Evolutionary conservation across 2,113 vertebrate species (phyloP).

Genomic region (Microtus richardsoni): DNA sequence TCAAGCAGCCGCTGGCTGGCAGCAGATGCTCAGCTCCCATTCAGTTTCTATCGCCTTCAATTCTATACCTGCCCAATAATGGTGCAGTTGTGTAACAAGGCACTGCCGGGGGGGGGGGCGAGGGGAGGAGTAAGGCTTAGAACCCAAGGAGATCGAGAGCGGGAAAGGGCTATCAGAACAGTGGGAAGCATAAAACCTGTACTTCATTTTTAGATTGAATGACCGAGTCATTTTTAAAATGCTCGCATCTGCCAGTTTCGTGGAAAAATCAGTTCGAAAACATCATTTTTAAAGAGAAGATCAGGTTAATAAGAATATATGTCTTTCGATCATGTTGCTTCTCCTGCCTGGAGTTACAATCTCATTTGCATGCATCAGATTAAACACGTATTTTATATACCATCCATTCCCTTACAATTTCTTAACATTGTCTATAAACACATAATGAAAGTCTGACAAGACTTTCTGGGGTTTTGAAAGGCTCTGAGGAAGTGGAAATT

Average conservation of each 20-base stretch:
- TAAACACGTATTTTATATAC: background rate
- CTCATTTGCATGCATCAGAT: background rate
- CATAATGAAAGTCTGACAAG: background rate
- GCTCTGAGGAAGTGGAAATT: background rate
- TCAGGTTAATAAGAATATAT: background rate
- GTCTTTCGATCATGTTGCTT: background rate
- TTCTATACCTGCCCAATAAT: background rate
- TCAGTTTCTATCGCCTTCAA: background rate
- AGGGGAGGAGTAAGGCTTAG: background rate
- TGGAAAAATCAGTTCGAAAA: background rate
- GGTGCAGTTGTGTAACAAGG: background rate
- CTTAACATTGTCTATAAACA: background rate
- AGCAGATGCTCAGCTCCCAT: background rate
- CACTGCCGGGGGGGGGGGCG: background rate
- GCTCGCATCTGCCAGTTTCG: background rate
- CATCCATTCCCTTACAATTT: background rate
- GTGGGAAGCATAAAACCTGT: background rate
- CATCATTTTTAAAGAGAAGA: background rate
- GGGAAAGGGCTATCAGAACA: background rate
- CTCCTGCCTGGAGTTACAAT: background rate
- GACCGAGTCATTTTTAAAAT: background rate
- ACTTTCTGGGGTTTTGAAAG: background rate
- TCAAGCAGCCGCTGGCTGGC: background rate
- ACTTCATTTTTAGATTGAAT: background rate
- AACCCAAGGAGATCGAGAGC: background rate